Evolutionary conservation across 2,113 vertebrate species (phyloP).

Genomic region (Cynopterus brachyotis): DNA sequence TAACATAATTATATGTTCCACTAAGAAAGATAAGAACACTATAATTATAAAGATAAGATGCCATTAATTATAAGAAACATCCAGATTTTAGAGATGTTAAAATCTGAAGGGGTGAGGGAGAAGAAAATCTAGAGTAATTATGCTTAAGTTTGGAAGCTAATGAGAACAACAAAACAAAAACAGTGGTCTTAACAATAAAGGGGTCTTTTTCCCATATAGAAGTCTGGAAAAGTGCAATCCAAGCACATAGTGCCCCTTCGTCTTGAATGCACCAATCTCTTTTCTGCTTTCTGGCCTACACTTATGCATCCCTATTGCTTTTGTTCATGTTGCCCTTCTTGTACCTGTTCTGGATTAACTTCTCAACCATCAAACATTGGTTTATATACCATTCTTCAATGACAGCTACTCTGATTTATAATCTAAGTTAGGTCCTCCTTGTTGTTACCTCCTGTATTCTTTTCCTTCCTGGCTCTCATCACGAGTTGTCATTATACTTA

Average conservation of each 20-base stretch:
- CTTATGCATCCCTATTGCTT: neutral
- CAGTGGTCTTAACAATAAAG: neutral
- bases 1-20: constrained; percentile 25
- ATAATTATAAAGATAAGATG: constrained; percentile 9
- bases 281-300: neutral
- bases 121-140: neutral
- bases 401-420: neutral
- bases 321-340: neutral
- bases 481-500: neutral
- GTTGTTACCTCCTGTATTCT: neutral
- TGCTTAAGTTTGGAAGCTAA: neutral
- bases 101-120: neutral
- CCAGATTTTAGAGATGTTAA: constrained; percentile 21
- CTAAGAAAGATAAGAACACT: constrained; percentile 35
- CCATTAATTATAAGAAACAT: constrained; percentile 1
- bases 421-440: neutral
- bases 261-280: neutral
- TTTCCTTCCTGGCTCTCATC: neutral
- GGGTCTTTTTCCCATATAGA: neutral
- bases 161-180: neutral
- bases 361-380: neutral
- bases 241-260: neutral
- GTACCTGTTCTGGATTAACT: neutral
- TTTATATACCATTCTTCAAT: neutral
- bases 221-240: neutral